phyloP scores from a whole-genome alignment of 2,797 vertebrate species.

The Protosalanx chinensis region DNA sequence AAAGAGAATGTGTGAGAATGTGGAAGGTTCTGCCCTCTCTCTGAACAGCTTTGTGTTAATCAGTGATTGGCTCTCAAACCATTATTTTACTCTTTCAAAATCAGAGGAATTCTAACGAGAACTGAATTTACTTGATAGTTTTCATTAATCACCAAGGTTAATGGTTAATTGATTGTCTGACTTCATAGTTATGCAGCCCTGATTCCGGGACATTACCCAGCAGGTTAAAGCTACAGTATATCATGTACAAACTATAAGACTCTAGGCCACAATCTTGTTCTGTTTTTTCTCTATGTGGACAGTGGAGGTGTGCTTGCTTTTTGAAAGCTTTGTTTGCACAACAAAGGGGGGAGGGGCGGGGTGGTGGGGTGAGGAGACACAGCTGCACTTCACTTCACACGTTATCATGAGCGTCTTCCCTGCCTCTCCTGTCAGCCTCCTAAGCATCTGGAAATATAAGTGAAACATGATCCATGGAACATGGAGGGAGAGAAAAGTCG shows the following conservation, averaged over 20 bases:
- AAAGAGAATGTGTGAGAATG: not conserved
- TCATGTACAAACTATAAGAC: no score
- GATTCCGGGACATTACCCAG: not conserved
- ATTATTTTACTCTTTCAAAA: no score
- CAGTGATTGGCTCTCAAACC: no score
- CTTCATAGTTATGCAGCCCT: not conserved
- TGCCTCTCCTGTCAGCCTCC: constrained; percentile 14
- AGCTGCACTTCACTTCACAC: constrained; percentile 13
- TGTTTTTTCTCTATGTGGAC: constrained; percentile 8
- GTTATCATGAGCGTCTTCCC: not conserved
- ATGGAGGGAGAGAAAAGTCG: constrained; percentile 11
- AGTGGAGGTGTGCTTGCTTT: constrained; percentile 5
- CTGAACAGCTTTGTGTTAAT: not conserved
- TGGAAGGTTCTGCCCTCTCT: not conserved
- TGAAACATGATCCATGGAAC: constrained; percentile 38
- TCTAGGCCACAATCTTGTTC: no score
- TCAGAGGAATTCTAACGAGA: not conserved
- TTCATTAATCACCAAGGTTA: not conserved
- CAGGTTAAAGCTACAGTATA: no score
- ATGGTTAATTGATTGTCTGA: not conserved
- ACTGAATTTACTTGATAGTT: constrained; percentile 1
- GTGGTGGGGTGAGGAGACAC: not conserved
- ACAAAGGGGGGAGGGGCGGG: not conserved
- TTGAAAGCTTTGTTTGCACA: not conserved
- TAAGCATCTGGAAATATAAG: constrained; percentile 48